Evolutionary conservation across 2,797 vertebrate species (phyloP).

Genomic region (Myiotriccus ornatus): DNA sequence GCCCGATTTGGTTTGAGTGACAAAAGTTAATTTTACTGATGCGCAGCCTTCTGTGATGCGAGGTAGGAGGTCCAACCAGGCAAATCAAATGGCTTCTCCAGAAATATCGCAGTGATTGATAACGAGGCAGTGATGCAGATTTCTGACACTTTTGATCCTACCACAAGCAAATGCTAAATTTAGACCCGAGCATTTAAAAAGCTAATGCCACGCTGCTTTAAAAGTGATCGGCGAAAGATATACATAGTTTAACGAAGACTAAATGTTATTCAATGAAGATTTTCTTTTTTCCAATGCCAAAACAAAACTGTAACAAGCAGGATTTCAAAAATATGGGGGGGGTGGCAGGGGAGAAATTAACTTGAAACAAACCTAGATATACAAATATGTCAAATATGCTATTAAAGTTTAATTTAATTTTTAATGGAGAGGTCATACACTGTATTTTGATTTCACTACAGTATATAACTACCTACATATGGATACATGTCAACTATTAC

Average conservation of each 20-base stretch:
- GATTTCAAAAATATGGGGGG: not conserved
- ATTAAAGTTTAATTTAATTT: not conserved
- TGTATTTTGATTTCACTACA: not conserved
- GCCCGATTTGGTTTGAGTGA: conserved; percentile 55
- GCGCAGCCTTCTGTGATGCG: conserved; percentile 53
- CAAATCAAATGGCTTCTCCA: conserved; percentile 53
- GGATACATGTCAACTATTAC: not conserved
- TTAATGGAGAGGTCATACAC: not conserved
- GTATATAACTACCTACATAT: not conserved
- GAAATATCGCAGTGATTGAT: conserved; percentile 59
- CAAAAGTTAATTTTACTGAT: conserved; percentile 67
- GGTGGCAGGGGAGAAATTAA: fast-evolving
- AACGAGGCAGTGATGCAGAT: conserved; percentile 39
- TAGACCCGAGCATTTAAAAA: not conserved
- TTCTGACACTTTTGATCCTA: conserved; percentile 59
- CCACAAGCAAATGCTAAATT: conserved; percentile 23
- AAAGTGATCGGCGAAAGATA: not conserved
- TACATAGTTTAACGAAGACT: not conserved
- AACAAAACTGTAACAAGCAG: not conserved
- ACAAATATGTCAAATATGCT: not conserved
- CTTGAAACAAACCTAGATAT: not conserved
- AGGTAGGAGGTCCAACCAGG: conserved; percentile 52
- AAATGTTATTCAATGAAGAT: not conserved
- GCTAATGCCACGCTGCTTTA: not conserved
- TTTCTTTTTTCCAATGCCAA: not conserved